Evolutionary conservation across 2,888 invertebrate genomes (phyloP).

Genomic region (Baronia brevicornis): DNA sequence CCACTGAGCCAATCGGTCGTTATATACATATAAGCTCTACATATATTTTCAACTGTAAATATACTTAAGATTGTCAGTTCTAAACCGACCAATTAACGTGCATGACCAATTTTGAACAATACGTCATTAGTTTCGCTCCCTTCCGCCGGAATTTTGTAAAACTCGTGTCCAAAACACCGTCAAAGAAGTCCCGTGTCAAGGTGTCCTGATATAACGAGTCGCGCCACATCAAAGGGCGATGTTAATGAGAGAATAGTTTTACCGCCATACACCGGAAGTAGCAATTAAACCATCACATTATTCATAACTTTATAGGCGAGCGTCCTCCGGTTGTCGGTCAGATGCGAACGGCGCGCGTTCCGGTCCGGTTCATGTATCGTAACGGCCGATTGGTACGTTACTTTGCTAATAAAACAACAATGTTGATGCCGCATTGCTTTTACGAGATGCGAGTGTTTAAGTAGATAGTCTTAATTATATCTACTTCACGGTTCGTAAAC

Average conservation of each 20-base stretch:
- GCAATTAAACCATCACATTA: conserved; percentile 62
- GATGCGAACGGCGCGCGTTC: conserved; percentile 13
- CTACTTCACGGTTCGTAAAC: conserved; percentile 50
- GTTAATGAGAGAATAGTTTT: conserved; percentile 37
- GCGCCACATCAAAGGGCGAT: conserved; percentile 43
- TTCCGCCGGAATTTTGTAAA: no score
- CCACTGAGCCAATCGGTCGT: no score
- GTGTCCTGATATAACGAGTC: conserved; percentile 40
- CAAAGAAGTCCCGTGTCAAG: conserved; percentile 36
- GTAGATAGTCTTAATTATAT: conserved; percentile 36
- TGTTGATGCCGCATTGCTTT: conserved; percentile 26
- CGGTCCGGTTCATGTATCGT: conserved; percentile 25
- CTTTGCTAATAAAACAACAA: conserved; percentile 32
- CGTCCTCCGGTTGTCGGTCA: conserved; percentile 24
- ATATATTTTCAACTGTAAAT: no score
- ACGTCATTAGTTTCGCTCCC: no score
- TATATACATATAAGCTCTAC: no score
- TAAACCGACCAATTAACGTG: no score
- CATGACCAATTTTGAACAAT: no score
- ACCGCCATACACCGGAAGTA: conserved; percentile 47
- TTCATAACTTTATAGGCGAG: conserved; percentile 54
- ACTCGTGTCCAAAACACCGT: conserved; percentile 9
- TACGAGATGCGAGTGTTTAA: conserved; percentile 27
- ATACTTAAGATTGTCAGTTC: no score
- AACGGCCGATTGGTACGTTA: conserved; percentile 28